phyloP scores from a whole-genome alignment of 92 coral and sea anemone genomes.

The Parazoanthus swiftii region DNA sequence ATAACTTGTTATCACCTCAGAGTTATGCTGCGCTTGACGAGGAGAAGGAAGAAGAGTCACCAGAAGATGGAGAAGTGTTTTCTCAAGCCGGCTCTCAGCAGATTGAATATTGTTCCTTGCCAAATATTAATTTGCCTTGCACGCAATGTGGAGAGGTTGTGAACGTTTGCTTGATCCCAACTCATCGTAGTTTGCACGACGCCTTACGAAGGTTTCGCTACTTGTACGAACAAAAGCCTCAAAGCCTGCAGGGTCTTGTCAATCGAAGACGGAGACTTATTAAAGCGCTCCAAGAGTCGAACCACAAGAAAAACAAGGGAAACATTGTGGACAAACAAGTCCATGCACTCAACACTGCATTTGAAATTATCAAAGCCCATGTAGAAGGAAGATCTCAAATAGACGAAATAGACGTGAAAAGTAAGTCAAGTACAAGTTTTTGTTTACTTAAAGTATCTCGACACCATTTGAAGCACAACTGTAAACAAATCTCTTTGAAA shows the following conservation, averaged over 20 bases:
- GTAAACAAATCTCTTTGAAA: neutral
- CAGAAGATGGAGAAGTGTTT: slow-evolving; percentile 32
- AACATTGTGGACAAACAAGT: slow-evolving; percentile 55
- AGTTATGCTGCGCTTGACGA: neutral
- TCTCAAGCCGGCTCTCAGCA: slow-evolving; percentile 20
- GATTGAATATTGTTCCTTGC: slow-evolving; percentile 43
- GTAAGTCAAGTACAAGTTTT: slow-evolving; percentile 50
- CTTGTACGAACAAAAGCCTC: slow-evolving; percentile 62
- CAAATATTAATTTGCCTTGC: slow-evolving; percentile 80
- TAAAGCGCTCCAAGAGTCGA: slow-evolving; percentile 66
- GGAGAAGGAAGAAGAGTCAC: neutral
- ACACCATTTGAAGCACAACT: neutral
- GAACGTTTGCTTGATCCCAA: slow-evolving; percentile 70
- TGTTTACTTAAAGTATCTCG: neutral
- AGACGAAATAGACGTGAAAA: slow-evolving; percentile 25
- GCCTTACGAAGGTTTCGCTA: slow-evolving; percentile 83
- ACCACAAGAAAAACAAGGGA: slow-evolving; percentile 37
- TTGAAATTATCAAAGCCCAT: slow-evolving; percentile 75
- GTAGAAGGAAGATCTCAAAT: slow-evolving; percentile 59
- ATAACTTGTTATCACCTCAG: slow-evolving; percentile 12
- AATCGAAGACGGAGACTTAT: slow-evolving; percentile 65
- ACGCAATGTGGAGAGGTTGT: slow-evolving; percentile 74
- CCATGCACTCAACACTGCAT: slow-evolving; percentile 82
- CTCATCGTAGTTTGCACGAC: slow-evolving; percentile 81
- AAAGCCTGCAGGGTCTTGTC: slow-evolving; percentile 55